Conservation (phyloP, 2,888 invertebrate genomes). For the Campaea margaritaria region DNA sequence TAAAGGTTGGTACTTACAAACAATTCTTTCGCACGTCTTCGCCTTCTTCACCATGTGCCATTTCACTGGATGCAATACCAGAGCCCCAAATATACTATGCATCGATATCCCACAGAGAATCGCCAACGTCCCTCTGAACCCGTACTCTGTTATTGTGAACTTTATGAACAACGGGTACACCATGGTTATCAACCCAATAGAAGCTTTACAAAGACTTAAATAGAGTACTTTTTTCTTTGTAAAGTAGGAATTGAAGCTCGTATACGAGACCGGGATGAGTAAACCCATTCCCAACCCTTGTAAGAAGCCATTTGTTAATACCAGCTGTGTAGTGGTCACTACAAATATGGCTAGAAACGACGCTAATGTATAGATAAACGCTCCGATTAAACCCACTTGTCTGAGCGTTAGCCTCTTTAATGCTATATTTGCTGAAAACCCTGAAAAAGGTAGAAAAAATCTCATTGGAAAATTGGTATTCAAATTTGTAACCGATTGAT, state of each 20-base stretch:
- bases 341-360: slow-evolving; percentile 87
- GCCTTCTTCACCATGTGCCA: slow-evolving; percentile 87
- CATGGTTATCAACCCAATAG: slow-evolving; percentile 88
- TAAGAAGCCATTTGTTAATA: slow-evolving; percentile 87
- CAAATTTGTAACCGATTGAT: neutral
- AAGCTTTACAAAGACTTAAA: slow-evolving; percentile 89
- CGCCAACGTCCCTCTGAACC: slow-evolving; percentile 89
- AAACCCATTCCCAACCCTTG: slow-evolving; percentile 89
- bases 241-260: slow-evolving; percentile 91
- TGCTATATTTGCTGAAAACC: slow-evolving; percentile 88
- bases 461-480: slow-evolving; percentile 10
- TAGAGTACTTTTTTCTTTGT: slow-evolving; percentile 88
- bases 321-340: slow-evolving; percentile 86
- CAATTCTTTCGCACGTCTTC: slow-evolving; percentile 73
- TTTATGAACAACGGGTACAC: slow-evolving; percentile 88
- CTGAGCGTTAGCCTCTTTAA: slow-evolving; percentile 87
- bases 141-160: slow-evolving; percentile 86
- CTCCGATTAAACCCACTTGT: slow-evolving; percentile 88
- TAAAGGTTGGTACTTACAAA: slow-evolving; percentile 71
- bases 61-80: slow-evolving; percentile 89
- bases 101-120: slow-evolving; percentile 88
- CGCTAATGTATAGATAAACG: slow-evolving; percentile 86
- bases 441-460: slow-evolving; percentile 71
- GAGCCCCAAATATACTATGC: slow-evolving; percentile 88
- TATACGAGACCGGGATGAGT: slow-evolving; percentile 89